Base-by-base conservation (phyloP, 1,140 invertebrate genomes). In the Centruroides vittatus region DNA sequence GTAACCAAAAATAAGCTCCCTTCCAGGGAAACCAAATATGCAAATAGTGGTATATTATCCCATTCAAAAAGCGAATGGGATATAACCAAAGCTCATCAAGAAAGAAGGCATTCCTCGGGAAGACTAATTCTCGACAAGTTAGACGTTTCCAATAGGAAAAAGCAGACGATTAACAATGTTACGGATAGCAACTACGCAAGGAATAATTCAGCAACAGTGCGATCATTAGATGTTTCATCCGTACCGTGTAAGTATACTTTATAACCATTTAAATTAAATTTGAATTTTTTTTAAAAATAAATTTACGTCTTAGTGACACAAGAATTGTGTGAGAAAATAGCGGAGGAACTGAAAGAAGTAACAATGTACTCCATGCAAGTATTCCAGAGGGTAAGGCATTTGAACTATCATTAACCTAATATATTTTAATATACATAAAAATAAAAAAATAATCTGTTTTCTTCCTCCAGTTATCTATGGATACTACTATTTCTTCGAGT, bases 51-150 rank as follows among this genome's bases (percentile, higher is more conserved):
- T 41, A 8, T 41, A 41, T 41, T 41, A 41, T 6, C 41, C 8
- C 41, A 41, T 41, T 41, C 41, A 3, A 41, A 41, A 41, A 3
- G 83, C 84, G 73, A 85, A 86, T 75, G 78, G 73, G 35, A 76
- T 73, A 6, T 41, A 8, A 6, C 41, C 41, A 41, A 41, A 8
- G 5, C 41, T 41, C 41, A 23, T 23, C 23, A 41, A 41, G 41
- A 41, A 5, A 41, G 41, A 41, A 5, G 41, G 8, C 41, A 6
- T 8, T 41, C 41, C 5, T 41, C 41, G 8, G 41, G 41, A 41
- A 41, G 41, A 41, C 41, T 41, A 0, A 41, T 41, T 41, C 41
- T 41, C 8, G 41, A 41, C 41, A 41, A 41, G 8, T 41, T 41
- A 41, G 41, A 41, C 3, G 8, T 8, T 6, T 41, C 41, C 5